phyloP scores from a whole-genome alignment of 2,888 invertebrate species.

The Eurytoma adleriae region DNA sequence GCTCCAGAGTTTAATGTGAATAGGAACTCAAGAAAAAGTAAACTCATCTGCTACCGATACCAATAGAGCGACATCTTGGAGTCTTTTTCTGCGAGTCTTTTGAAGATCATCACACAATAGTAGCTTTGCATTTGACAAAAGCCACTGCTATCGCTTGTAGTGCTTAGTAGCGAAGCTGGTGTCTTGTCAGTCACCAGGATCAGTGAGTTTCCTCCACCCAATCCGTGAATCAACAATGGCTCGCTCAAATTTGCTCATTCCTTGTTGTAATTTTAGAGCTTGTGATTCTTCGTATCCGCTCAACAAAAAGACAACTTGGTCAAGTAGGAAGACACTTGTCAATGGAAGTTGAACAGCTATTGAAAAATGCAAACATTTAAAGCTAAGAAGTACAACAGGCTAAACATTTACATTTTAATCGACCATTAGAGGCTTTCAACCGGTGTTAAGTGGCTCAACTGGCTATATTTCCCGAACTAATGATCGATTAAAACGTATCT shows the following conservation, averaged over 20 bases:
- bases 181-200: conserved; percentile 81
- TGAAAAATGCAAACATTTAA: conserved; percentile 23
- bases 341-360: conserved; percentile 48
- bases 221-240: conserved; percentile 72
- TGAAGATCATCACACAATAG: conserved; percentile 50
- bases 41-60: conserved; percentile 75
- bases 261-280: conserved; percentile 65
- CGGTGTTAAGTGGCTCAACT: background rate
- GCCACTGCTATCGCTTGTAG: conserved; percentile 73
- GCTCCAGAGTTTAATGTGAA: conserved; percentile 47
- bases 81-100: conserved; percentile 64
- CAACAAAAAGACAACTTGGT: conserved; percentile 42
- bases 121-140: conserved; percentile 57
- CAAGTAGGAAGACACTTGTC: conserved; percentile 44
- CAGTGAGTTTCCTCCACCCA: conserved; percentile 77
- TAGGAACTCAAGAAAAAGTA: conserved; percentile 57
- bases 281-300: conserved; percentile 43
- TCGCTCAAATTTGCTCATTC: conserved; percentile 73
- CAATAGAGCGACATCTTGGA: conserved; percentile 70
- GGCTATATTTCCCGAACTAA: background rate
- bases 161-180: conserved; percentile 62
- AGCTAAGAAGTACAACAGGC: background rate
- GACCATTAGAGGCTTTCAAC: background rate
- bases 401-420: conserved; percentile 31
- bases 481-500: background rate